Percentiles rank a stretch among this genome's conserved stretches.
Conservation (phyloP, 2,888 invertebrate genomes). For the Philaethria dido region DNA sequence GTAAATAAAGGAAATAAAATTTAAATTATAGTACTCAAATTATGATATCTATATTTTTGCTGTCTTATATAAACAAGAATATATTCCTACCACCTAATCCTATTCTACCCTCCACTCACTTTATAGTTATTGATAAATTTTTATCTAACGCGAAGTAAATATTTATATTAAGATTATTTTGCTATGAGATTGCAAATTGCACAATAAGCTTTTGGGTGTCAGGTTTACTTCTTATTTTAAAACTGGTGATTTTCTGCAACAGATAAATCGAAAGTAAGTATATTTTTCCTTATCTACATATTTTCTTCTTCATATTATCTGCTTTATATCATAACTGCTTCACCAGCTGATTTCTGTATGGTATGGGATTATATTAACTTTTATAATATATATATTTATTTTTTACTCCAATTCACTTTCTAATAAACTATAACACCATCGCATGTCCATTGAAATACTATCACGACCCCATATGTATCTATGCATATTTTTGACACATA, state of each 20-base stretch:
- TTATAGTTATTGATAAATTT: background rate
- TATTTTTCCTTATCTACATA: conserved; percentile 30
- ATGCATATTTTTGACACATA: background rate
- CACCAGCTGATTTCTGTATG: background rate
- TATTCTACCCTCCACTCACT: background rate
- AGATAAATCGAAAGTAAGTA: conserved; percentile 40
- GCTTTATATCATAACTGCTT: conserved; percentile 23
- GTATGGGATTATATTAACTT: background rate
- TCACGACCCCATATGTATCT: background rate
- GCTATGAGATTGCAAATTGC: conserved; percentile 23
- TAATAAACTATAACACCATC: background rate
- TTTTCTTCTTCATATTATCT: conserved; percentile 21
- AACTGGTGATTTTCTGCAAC: conserved; percentile 35
- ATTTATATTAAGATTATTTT: background rate
- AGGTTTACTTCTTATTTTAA: conserved; percentile 27
- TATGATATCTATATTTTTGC: too few species aligned
- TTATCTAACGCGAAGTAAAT: background rate
- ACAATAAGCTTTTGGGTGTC: conserved; percentile 38
- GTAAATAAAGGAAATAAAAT: background rate
- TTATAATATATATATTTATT: background rate
- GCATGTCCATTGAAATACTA: background rate
- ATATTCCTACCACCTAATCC: too few species aligned
- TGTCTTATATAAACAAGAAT: too few species aligned
- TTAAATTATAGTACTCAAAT: too few species aligned
- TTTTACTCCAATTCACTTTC: background rate